Conservation (phyloP, 2,888 invertebrate genomes). For the Protula sp. region DNA sequence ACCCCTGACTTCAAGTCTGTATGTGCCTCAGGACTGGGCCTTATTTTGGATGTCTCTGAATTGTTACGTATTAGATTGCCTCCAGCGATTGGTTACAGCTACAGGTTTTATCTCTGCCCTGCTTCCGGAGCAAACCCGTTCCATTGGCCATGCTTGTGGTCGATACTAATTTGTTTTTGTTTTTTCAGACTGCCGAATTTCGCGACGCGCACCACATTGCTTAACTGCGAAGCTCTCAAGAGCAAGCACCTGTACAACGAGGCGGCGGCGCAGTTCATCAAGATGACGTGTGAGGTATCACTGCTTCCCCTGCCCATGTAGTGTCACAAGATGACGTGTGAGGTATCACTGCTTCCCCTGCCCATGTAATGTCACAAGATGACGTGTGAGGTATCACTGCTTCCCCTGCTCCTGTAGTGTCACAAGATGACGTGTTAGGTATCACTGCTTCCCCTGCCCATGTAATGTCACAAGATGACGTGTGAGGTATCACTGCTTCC, state of each 20-base stretch:
- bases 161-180: too few species aligned
- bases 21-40: too few species aligned
- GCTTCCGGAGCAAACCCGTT: not conserved
- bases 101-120: not conserved
- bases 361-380: not conserved
- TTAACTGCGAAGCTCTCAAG: slow-evolving; percentile 82
- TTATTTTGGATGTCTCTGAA: too few species aligned
- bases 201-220: slow-evolving; percentile 83
- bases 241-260: slow-evolving; percentile 75
- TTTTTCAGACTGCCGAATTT: slow-evolving; percentile 75
- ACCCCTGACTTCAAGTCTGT: too few species aligned
- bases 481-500: too few species aligned
- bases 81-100: too few species aligned
- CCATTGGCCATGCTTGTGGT: too few species aligned
- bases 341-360: slow-evolving; percentile 55
- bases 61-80: too few species aligned
- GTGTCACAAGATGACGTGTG: slow-evolving; percentile 67
- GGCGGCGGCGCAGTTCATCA: slow-evolving; percentile 89
- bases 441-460: slow-evolving; percentile 7
- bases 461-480: not conserved
- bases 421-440: slow-evolving; percentile 70
- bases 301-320: not conserved
- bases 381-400: slow-evolving; percentile 69
- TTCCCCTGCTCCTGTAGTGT: not conserved
- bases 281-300: slow-evolving; percentile 80